Base-by-base conservation (phyloP, 2,888 invertebrate genomes). In the Melipona beecheii region DNA sequence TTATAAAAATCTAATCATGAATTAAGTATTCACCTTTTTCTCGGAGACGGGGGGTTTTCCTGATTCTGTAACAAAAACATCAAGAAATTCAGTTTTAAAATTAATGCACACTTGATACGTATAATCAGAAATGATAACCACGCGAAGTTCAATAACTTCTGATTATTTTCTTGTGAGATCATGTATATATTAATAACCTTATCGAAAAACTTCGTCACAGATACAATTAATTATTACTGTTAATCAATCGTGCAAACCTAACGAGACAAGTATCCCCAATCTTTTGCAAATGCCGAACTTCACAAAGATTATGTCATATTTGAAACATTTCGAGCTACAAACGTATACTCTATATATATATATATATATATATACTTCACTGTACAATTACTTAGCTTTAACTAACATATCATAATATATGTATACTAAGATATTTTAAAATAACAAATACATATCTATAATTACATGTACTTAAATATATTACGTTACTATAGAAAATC, bases 1-100 rank as follows among this genome's bases (percentile, higher is more conserved):
- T 15, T 27, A 4, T 27, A 6, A 15, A 73, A 62, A 65, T 72
- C 15, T 43, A 62, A 58, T 27, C 19, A 21, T 5, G 52, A 36
- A 62, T 52, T 19, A 13, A 2, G 52, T 19, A 17, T 50, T 83
- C 80, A 91, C 92, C 88, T 90, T 90, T 65, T 88, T 86, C 65
- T 92, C 91, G 3, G 91, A 90, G 65, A 89, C 87, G 60, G 64
- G 68, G 52, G 84, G 72, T 69, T 81, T 83, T 58, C 83, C 81
- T 17, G 89, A 87, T 50, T 88, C 92, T 91, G 83, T 43, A 78
- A 75, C 72, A 73, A 62, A 75, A 66, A 6, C 6, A 58, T 56
- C 6, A 3, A 36, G 17, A 43, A 11, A 69, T 62, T 5, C 31
- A 50, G 2, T 36, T 11, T 19, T 9, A 27, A 56, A 36, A 69